phyloP scores from a whole-genome alignment of 2,888 invertebrate species.

The Dolichomitus sp. region DNA sequence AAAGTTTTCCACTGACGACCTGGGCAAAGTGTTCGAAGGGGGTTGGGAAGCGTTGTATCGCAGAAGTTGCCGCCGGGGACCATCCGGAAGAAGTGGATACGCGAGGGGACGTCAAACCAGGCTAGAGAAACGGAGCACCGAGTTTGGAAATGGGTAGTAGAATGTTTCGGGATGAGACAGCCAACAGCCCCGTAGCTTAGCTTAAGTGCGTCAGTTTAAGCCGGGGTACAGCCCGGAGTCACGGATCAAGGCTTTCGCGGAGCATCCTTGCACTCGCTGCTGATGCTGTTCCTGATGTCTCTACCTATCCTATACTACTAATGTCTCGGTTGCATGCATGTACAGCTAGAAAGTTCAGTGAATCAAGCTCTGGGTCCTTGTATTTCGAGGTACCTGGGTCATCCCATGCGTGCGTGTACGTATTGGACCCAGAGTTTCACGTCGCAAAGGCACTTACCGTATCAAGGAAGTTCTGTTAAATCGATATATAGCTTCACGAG shows the following conservation, averaged over 20 bases:
- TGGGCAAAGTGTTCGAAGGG: constrained; percentile 7
- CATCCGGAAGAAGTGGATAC: neutral
- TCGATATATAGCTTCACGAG: constrained; percentile 64
- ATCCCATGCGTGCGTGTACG: constrained; percentile 24
- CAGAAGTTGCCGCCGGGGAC: constrained; percentile 47
- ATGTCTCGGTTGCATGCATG: constrained; percentile 5
- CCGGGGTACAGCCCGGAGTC: constrained; percentile 74
- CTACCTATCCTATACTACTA: neutral
- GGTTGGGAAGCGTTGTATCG: constrained; percentile 29
- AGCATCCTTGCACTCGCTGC: constrained; percentile 53
- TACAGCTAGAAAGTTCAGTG: constrained; percentile 36
- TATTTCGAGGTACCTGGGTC: constrained; percentile 18
- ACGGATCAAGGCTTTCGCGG: constrained; percentile 70
- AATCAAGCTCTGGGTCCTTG: constrained; percentile 43
- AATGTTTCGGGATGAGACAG: constrained; percentile 68
- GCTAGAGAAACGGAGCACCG: constrained; percentile 59
- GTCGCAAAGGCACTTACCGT: constrained; percentile 47
- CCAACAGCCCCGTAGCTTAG: constrained; percentile 73
- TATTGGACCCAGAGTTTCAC: constrained; percentile 45
- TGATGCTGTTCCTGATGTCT: constrained; percentile 34
- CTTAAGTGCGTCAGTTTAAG: constrained; percentile 80
- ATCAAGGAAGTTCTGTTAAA: constrained; percentile 61
- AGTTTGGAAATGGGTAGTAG: constrained; percentile 70
- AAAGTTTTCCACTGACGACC: constrained; percentile 12
- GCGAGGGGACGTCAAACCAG: constrained; percentile 10